These are phyloP conservation scores for Cydia splendana DNA, from an alignment of 1,140 invertebrate species.

Conservation along the genomic window DNA sequence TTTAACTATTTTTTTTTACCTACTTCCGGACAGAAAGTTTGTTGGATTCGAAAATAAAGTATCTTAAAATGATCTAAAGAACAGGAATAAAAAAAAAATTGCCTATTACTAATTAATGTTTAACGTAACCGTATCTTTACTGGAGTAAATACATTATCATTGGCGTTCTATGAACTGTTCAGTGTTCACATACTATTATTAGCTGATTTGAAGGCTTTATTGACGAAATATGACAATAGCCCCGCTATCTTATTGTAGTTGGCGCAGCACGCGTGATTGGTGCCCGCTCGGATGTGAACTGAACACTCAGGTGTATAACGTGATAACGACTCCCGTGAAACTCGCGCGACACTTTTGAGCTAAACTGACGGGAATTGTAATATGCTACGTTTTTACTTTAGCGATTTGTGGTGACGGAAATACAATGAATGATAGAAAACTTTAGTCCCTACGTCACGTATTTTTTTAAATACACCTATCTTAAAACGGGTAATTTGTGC, in stretches of 20 bases:
- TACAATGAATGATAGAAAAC: too few relatives aligned
- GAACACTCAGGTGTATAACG: conserved; percentile 41
- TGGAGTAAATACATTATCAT: neutral
- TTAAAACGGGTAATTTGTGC: too few relatives aligned
- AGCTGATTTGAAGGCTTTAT: conserved; percentile 19
- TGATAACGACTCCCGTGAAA: conserved; percentile 29
- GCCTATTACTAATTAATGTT: too few relatives aligned
- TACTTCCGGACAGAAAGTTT: too few relatives aligned
- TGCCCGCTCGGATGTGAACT: conserved; percentile 50
- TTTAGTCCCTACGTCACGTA: too few relatives aligned
- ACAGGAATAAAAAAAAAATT: too few relatives aligned
- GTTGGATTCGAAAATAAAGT: too few relatives aligned
- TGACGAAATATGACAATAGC: conserved; percentile 49
- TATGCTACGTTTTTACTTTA: neutral
- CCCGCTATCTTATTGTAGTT: conserved; percentile 51
- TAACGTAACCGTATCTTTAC: too few relatives aligned
- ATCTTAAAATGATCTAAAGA: too few relatives aligned
- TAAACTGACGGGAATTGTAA: neutral
- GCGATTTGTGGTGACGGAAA: too few relatives aligned
- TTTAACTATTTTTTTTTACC: too few relatives aligned
- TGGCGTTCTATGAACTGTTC: neutral
- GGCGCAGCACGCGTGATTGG: conserved; percentile 54
- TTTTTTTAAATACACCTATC: too few relatives aligned
- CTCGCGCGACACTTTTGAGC: conserved; percentile 15
- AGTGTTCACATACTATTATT: conserved; percentile 14